These are phyloP conservation scores for Subanguina moxae DNA, from an alignment of 1,140 invertebrate species.

Conservation along the genomic window DNA sequence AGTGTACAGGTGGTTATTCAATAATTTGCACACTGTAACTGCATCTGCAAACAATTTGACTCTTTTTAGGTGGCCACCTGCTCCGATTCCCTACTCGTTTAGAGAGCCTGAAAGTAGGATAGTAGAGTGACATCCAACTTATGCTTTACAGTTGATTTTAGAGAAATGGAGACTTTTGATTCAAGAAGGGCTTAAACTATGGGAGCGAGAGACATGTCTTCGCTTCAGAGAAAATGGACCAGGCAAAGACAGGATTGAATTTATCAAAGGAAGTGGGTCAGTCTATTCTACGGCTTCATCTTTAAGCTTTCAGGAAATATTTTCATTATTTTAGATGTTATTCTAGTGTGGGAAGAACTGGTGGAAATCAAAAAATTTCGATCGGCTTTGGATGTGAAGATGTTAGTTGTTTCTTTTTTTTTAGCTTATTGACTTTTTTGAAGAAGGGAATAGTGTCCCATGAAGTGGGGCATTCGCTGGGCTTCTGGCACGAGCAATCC, in stretches of 20 bases:
- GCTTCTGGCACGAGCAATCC: constrained; percentile 62
- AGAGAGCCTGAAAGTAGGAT: constrained; percentile 46
- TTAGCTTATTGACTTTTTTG: constrained; percentile 17
- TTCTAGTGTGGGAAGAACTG: constrained; percentile 53
- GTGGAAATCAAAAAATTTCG: constrained; percentile 54
- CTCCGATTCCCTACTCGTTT: constrained; percentile 51
- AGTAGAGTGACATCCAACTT: neutral
- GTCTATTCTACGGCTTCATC: neutral
- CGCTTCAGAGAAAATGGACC: constrained; percentile 45
- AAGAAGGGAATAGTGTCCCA: constrained; percentile 60
- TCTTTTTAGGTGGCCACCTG: no score
- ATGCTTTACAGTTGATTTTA: constrained; percentile 16
- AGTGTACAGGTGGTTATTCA: constrained; percentile 54
- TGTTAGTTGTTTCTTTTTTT: constrained; percentile 33
- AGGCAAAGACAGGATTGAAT: constrained; percentile 50
- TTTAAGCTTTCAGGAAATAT: no score
- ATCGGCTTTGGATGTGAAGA: constrained; percentile 57
- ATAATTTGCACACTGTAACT: constrained; percentile 39
- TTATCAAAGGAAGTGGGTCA: constrained; percentile 54
- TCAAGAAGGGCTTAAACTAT: constrained; percentile 47
- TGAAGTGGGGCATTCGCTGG: constrained; percentile 63
- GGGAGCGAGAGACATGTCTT: constrained; percentile 54
- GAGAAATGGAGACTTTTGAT: constrained; percentile 54
- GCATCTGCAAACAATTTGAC: no score
- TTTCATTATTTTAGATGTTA: constrained; percentile 46